phyloP scores from a whole-genome alignment of 1,140 invertebrate species.

The Lepidotrigona ventralis region DNA sequence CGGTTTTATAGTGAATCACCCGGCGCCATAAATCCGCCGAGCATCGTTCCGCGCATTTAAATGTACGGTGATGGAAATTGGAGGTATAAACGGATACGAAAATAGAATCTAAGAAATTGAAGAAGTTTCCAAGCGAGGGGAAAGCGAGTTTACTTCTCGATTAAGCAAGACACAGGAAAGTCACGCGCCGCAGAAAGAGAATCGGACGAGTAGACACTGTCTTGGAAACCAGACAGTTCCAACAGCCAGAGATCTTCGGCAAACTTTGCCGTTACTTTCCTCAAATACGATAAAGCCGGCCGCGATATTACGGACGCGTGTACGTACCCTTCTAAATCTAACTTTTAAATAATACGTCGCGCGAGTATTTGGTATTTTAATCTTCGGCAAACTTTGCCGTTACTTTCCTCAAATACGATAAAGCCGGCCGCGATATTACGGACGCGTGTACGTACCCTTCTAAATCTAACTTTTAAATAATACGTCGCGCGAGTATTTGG shows the following conservation, averaged over 20 bases:
- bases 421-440: background rate
- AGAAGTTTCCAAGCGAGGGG: background rate
- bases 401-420: background rate
- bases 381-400: background rate
- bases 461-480: background rate
- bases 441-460: background rate
- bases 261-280: background rate
- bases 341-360: background rate
- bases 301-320: background rate
- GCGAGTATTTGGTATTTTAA: background rate
- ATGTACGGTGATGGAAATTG: background rate
- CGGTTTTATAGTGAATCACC: slow-evolving; percentile 2
- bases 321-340: background rate
- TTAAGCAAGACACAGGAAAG: slow-evolving; percentile 14
- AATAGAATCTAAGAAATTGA: slow-evolving; percentile 21
- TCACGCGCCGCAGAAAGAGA: background rate
- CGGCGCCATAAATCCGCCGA: background rate
- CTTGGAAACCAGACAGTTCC: background rate
- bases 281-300: background rate
- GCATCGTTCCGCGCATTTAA: slow-evolving; percentile 8
- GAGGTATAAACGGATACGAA: background rate
- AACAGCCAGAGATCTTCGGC: background rate
- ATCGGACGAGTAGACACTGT: slow-evolving; percentile 4
- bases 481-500: background rate
- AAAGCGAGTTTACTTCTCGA: slow-evolving; percentile 1